Conservation (phyloP, 2,113 vertebrate species). For the Chloroceryle aenea region DNA sequence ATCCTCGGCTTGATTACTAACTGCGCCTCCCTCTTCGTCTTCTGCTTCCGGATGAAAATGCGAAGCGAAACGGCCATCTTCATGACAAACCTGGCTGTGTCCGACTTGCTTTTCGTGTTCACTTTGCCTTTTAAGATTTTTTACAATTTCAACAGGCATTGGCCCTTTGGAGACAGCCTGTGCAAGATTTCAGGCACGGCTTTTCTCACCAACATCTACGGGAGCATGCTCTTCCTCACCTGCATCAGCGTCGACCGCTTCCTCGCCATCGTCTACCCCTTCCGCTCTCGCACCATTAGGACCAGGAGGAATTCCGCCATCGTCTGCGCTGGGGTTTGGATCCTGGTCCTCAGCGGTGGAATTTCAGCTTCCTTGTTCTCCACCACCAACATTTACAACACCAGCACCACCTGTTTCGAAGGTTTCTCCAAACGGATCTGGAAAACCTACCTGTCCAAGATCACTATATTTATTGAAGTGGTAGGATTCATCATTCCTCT, state of each 20-base stretch:
- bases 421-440: conserved; percentile 96
- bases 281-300: conserved; percentile 90
- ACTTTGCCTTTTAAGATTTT: conserved; percentile 97
- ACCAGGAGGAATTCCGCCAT: conserved; percentile 89
- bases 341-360: conserved; percentile 92
- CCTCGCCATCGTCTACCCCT: conserved; percentile 94
- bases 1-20: conserved; percentile 94
- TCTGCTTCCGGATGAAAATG: conserved; percentile 96
- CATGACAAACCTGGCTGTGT: conserved; percentile 95
- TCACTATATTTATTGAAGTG: conserved; percentile 98
- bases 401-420: conserved; percentile 92
- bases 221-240: conserved; percentile 98
- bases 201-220: conserved; percentile 97
- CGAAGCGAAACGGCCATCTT: conserved; percentile 95
- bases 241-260: conserved; percentile 97
- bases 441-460: conserved; percentile 96
- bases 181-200: conserved; percentile 96
- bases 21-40: conserved; percentile 94
- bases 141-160: conserved; percentile 95
- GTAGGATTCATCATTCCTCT: conserved; percentile 95
- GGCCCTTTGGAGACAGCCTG: conserved; percentile 95
- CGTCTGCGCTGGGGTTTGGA: conserved; percentile 92
- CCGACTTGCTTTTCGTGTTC: conserved; percentile 94
- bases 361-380: conserved; percentile 96
- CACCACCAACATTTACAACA: conserved; percentile 89